Base-by-base conservation (phyloP, 2,797 vertebrate genomes). In the Arctocebus calabarensis region DNA sequence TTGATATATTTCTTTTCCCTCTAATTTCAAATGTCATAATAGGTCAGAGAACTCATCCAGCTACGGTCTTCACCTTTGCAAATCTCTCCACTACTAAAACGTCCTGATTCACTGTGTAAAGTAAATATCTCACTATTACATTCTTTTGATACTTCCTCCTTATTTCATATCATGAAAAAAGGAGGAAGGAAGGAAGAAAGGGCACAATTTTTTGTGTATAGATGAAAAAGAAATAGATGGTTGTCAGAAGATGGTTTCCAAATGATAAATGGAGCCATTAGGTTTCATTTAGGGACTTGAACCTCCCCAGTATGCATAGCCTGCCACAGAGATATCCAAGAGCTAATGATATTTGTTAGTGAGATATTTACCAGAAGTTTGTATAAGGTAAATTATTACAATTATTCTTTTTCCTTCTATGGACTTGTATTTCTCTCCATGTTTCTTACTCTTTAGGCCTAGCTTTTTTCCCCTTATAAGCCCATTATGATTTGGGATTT, bases 211-310 rank as follows among this genome's bases (percentile, higher is more conserved):
- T 94, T 85, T 57, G 90, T 96, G 94, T 12, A 2, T 34, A 84
- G 45, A n/a, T 90, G 2, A 95, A 97, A 92, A 88, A 71, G 83
- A 96, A 97, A 68, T 73, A 85, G 16, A 10, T 68, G 9, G 64
- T 93, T 96, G 25, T 93, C 95, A 94, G 6, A 29, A 71, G 70
- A 45, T 87, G n/a, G 43, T 87, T 94, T 57, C 37, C 29, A 57
- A 83, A 34, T 19, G 1, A 52, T 93, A 81, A 81, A 94, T 96
- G 84, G 66, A 95, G 32, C 82, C 75, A 95, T 75, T 94, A 93
- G 59, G 43, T 96, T 97, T 81, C 88, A 85, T 11, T 94, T 92
- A 97, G 78, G 62, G 68, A 64, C 43, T 90, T 23, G 22, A 45
- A 78, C 40, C 27, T 96, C 62, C 37, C 40, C 32, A 34, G 66